These are phyloP conservation scores for Heliconius ismenius DNA, from an alignment of 2,888 invertebrate genomes.

Conservation along the genomic window DNA sequence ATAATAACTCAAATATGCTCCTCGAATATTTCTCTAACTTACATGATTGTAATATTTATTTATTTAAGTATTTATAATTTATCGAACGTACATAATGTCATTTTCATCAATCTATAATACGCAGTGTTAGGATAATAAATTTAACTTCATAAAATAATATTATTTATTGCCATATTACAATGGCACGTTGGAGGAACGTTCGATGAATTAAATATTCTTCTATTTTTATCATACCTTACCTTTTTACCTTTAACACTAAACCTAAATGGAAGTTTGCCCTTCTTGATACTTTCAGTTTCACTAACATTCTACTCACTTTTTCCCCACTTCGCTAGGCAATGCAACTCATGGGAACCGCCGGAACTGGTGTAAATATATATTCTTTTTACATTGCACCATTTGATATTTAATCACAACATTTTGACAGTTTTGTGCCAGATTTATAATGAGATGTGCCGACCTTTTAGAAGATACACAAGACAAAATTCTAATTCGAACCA, in stretches of 20 bases:
- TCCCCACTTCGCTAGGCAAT: constrained; percentile 86
- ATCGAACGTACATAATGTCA: constrained; percentile 7
- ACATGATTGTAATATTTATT: constrained; percentile 3
- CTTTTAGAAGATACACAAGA: constrained; percentile 49
- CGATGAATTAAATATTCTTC: constrained; percentile 27
- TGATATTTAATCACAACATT: constrained; percentile 60
- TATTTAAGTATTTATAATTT: constrained; percentile 7
- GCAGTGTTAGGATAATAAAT: neutral
- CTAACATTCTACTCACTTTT: constrained; percentile 75
- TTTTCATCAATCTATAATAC: neutral
- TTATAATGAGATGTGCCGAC: constrained; percentile 54
- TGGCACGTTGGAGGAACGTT: constrained; percentile 1
- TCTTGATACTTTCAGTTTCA: constrained; percentile 51
- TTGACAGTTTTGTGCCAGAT: constrained; percentile 49
- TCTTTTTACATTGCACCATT: constrained; percentile 77
- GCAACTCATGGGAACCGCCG: constrained; percentile 95
- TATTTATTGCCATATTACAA: neutral
- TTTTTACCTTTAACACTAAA: constrained; percentile 37
- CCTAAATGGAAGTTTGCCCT: constrained; percentile 24
- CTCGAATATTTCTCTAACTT: constrained; percentile 24
- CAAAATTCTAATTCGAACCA: constrained; percentile 31
- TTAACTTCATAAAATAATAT: neutral
- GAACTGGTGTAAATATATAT: constrained; percentile 92
- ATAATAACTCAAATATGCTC: constrained; percentile 27
- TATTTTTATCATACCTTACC: constrained; percentile 17